phyloP scores from a whole-genome alignment of 1,140 invertebrate genomes.

The Drosophila baimaii region DNA sequence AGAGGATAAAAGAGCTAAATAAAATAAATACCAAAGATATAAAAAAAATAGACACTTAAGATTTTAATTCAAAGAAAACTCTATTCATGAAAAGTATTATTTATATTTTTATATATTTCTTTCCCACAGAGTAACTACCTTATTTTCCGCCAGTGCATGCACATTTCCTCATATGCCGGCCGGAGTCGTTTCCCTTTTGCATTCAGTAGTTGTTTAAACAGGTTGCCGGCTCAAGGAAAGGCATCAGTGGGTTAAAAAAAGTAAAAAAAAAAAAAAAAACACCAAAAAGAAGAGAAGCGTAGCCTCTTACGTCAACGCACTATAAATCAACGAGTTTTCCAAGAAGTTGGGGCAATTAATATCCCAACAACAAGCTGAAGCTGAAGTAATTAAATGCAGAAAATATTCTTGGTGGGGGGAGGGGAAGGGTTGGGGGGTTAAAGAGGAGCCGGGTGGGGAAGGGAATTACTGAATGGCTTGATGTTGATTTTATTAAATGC shows the following conservation, averaged over 20 bases:
- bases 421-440: too few relatives aligned
- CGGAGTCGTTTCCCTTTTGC: background rate
- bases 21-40: too few relatives aligned
- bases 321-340: slow-evolving; percentile 9
- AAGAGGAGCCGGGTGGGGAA: too few relatives aligned
- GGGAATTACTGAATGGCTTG: slow-evolving; percentile 19
- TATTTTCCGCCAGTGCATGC: too few relatives aligned
- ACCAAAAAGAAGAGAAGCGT: background rate
- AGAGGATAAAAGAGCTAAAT: too few relatives aligned
- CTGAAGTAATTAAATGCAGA: slow-evolving; percentile 35
- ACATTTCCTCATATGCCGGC: background rate
- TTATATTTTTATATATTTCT: too few relatives aligned
- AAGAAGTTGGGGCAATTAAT: slow-evolving; percentile 23
- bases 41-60: background rate
- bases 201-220: slow-evolving; percentile 10
- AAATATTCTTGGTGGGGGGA: background rate
- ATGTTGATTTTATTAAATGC: slow-evolving; percentile 70
- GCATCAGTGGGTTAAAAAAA: slow-evolving; percentile 13
- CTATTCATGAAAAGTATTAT: background rate
- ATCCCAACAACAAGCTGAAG: slow-evolving; percentile 15
- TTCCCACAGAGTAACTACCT: background rate
- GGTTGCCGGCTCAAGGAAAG: slow-evolving; percentile 2
- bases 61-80: too few relatives aligned
- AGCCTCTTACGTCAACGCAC: slow-evolving; percentile 7
- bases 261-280: background rate